Conservation (phyloP, 2,888 invertebrate species). For the Leucoptera coffeella region DNA sequence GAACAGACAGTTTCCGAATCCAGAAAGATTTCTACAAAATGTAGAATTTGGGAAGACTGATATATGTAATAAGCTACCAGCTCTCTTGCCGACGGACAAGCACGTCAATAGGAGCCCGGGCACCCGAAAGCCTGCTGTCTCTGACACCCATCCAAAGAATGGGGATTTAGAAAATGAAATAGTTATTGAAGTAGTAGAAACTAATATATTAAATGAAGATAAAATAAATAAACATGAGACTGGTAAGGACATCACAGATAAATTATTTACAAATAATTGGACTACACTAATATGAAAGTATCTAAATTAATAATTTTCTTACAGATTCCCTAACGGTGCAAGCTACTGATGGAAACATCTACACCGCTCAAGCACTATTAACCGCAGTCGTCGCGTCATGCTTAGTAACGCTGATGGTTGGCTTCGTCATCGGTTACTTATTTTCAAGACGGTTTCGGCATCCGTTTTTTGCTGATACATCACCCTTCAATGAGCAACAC, state of each 20-base stretch:
- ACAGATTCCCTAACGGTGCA: constrained; percentile 43
- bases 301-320: constrained; percentile 7
- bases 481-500: constrained; percentile 70
- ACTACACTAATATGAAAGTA: constrained; percentile 19
- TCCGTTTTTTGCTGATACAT: constrained; percentile 65
- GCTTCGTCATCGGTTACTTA: constrained; percentile 78
- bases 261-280: constrained; percentile 3
- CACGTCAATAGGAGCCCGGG: constrained; percentile 35
- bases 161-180: constrained; percentile 60
- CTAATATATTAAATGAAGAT: constrained; percentile 54
- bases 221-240: constrained; percentile 48
- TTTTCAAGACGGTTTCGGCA: constrained; percentile 73
- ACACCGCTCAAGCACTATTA: constrained; percentile 74
- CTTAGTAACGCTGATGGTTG: constrained; percentile 72
- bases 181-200: constrained; percentile 59
- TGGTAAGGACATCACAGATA: constrained; percentile 14
- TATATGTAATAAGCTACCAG: constrained; percentile 44
- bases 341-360: constrained; percentile 61
- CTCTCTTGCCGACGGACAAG: constrained; percentile 28
- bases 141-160: constrained; percentile 46
- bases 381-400: constrained; percentile 76
- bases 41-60: constrained; percentile 63
- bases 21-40: constrained; percentile 65
- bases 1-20: constrained; percentile 53
- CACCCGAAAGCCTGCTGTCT: constrained; percentile 27